Evolutionary conservation across 2,888 invertebrate genomes (phyloP).

Genomic region (Troides aeacus): DNA sequence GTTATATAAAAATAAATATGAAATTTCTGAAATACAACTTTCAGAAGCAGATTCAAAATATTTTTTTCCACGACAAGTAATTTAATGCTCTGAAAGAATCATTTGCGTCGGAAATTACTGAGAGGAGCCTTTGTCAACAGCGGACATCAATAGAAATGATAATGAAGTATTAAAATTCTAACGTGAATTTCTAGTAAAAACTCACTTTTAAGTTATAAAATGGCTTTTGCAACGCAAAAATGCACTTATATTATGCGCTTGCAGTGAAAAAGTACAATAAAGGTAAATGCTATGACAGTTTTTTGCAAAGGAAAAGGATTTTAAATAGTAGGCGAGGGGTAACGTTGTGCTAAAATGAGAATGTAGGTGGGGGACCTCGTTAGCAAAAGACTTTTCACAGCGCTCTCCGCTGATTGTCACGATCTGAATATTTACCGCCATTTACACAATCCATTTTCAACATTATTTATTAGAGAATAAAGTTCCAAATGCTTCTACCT

Average conservation of each 20-base stretch:
- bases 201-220: slow-evolving; percentile 10
- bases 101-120: too few species aligned
- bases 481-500: slow-evolving; percentile 41
- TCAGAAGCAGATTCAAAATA: too few species aligned
- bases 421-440: slow-evolving; percentile 58
- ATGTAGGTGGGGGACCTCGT: slow-evolving; percentile 67
- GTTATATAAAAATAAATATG: too few species aligned
- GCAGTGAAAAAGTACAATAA: slow-evolving; percentile 26
- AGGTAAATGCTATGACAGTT: slow-evolving; percentile 26
- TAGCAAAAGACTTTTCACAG: slow-evolving; percentile 63
- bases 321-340: slow-evolving; percentile 54
- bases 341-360: slow-evolving; percentile 68
- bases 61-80: too few species aligned
- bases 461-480: slow-evolving; percentile 33
- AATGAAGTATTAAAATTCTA: not conserved
- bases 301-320: slow-evolving; percentile 53
- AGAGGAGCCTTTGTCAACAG: too few species aligned
- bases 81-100: too few species aligned
- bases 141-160: too few species aligned
- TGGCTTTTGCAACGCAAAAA: slow-evolving; percentile 18
- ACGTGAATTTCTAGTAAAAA: slow-evolving; percentile 1
- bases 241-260: slow-evolving; percentile 25
- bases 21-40: too few species aligned
- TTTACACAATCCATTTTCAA: slow-evolving; percentile 1
- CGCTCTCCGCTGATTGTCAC: slow-evolving; percentile 66